Conservation (phyloP, 1,140 invertebrate species). For the Halictus rubicundus region DNA sequence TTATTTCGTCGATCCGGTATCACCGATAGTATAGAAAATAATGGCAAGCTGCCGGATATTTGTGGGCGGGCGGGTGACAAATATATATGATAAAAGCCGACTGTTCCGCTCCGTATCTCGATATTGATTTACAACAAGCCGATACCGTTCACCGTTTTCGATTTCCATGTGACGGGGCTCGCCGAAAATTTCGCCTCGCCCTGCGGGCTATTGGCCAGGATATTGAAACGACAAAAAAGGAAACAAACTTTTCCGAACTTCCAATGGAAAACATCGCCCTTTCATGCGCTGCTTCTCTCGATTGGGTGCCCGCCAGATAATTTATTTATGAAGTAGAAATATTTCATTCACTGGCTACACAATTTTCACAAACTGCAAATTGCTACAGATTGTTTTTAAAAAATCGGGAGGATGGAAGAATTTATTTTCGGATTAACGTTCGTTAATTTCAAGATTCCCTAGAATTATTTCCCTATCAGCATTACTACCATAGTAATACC, state of each 20-base stretch:
- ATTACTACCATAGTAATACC: too few species aligned
- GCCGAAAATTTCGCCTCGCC: constrained; percentile 26
- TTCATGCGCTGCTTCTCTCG: too few species aligned
- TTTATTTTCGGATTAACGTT: too few species aligned
- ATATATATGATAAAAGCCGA: constrained; percentile 61
- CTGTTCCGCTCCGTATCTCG: constrained; percentile 56
- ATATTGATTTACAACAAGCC: constrained; percentile 61
- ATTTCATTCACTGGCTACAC: too few species aligned
- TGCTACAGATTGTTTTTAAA: too few species aligned
- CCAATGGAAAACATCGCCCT: too few species aligned
- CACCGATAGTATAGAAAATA: constrained; percentile 58
- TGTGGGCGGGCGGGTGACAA: constrained; percentile 58
- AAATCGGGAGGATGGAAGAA: too few species aligned
- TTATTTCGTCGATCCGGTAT: constrained; percentile 44
- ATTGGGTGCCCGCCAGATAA: too few species aligned
- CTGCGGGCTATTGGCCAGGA: constrained; percentile 6
- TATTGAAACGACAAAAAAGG: constrained; percentile 19
- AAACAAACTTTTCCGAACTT: neutral
- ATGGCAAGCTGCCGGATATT: constrained; percentile 63
- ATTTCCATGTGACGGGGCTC: constrained; percentile 35
- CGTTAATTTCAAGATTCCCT: too few species aligned
- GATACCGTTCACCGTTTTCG: constrained; percentile 53
- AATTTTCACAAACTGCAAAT: too few species aligned
- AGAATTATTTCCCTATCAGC: too few species aligned
- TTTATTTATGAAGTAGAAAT: too few species aligned